Conservation (phyloP, 2,113 vertebrate species). For the Cyanoramphus novaezelandiae region DNA sequence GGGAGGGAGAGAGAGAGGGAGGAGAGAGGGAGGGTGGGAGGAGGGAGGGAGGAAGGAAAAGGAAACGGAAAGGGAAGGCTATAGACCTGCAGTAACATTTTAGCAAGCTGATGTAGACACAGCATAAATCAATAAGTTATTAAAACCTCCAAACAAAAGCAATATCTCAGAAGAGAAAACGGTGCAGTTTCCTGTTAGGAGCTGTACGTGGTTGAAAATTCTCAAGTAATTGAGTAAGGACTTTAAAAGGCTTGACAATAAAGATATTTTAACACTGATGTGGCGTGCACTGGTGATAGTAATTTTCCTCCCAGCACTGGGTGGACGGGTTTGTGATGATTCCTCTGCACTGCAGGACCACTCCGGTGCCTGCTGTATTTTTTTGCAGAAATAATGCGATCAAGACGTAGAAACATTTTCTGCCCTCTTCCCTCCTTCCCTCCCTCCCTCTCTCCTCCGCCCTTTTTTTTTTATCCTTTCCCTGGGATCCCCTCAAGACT, state of each 20-base stretch:
- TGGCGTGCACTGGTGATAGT: background rate
- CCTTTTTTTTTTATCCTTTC: too few relatives aligned
- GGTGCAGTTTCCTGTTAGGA: background rate
- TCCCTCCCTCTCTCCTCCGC: background rate
- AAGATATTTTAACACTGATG: background rate
- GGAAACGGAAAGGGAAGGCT: accelerated
- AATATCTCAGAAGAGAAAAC: background rate
- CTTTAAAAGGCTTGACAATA: background rate
- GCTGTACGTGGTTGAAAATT: background rate
- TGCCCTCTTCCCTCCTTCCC: too few relatives aligned
- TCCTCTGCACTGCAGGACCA: background rate
- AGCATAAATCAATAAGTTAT: constrained; percentile 34
- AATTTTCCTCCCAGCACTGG: background rate
- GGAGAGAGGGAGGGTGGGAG: accelerated
- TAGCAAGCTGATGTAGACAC: background rate
- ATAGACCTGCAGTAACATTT: background rate
- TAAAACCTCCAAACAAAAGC: background rate
- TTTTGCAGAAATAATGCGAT: background rate
- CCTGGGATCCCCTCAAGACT: background rate
- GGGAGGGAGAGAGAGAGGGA: accelerated
- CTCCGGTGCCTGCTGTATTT: background rate
- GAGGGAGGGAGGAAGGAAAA: accelerated
- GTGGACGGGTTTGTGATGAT: background rate
- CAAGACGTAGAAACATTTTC: background rate
- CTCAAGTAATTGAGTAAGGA: background rate